phyloP scores from a whole-genome alignment of 1,140 invertebrate genomes.

The Drosophila sturtevanti region DNA sequence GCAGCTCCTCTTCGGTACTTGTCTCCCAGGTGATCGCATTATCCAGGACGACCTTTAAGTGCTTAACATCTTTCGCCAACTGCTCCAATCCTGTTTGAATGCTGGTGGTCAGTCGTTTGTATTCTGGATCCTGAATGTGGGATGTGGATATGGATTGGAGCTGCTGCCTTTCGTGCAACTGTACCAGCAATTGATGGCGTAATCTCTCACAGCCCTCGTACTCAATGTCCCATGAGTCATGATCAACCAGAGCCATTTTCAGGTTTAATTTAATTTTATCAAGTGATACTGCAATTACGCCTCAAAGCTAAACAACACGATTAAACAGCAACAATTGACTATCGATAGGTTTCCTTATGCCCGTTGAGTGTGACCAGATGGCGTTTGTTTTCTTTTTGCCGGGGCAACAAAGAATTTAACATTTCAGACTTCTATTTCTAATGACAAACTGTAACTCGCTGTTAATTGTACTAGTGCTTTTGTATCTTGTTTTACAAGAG shows the following conservation, averaged over 20 bases:
- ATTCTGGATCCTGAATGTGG: slow-evolving; percentile 83
- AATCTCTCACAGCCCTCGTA: slow-evolving; percentile 87
- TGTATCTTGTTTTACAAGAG: neutral
- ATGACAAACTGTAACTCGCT: neutral
- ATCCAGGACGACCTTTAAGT: slow-evolving; percentile 85
- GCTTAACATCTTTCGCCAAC: slow-evolving; percentile 85
- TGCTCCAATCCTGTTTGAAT: slow-evolving; percentile 87
- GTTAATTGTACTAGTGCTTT: neutral
- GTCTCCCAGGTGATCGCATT: slow-evolving; percentile 78
- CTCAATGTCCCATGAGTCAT: slow-evolving; percentile 84
- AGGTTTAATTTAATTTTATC: neutral
- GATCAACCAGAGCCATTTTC: slow-evolving; percentile 76
- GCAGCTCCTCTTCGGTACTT: slow-evolving; percentile 43
- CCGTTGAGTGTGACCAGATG: neutral
- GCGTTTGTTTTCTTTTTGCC: neutral
- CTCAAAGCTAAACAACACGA: neutral
- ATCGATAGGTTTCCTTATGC: no score
- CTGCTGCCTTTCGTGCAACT: slow-evolving; percentile 84
- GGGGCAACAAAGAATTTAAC: neutral
- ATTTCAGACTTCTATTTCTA: neutral
- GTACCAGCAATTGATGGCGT: slow-evolving; percentile 86
- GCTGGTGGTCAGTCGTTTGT: slow-evolving; percentile 83
- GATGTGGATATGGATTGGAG: slow-evolving; percentile 82
- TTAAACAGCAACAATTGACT: no score
- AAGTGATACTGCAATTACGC: neutral